Evolutionary conservation across 2,797 vertebrate species (phyloP).

Genomic region (Sus cebifrons): DNA sequence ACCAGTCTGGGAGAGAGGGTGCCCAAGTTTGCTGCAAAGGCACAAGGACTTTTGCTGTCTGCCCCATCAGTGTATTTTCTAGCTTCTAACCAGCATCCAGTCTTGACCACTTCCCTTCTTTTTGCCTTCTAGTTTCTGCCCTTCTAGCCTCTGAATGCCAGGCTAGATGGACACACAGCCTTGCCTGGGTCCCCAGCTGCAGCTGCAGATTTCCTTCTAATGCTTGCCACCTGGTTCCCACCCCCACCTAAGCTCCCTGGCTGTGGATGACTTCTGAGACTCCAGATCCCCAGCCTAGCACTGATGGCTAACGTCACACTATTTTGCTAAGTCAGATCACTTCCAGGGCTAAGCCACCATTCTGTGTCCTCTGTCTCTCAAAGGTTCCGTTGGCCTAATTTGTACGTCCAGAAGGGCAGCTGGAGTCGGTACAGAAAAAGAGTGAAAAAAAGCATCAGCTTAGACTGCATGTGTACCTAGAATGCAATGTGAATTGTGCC

Average conservation of each 20-base stretch:
- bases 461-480: background rate
- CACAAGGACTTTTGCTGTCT: background rate
- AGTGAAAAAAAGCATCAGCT: background rate
- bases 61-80: background rate
- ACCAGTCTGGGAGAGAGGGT: background rate
- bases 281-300: background rate
- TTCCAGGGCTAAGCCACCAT: background rate
- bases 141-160: background rate
- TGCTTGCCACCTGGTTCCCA: background rate
- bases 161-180: background rate
- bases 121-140: background rate
- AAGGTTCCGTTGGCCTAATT: background rate
- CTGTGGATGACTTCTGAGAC: background rate
- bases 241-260: background rate
- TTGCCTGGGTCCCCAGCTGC: background rate
- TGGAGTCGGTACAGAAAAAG: background rate
- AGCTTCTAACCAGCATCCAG: background rate
- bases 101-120: background rate
- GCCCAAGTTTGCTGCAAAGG: background rate
- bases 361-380: background rate
- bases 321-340: background rate
- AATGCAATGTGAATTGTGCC: background rate
- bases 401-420: background rate
- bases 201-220: background rate
- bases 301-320: background rate